Base-by-base conservation (phyloP, 2,113 vertebrate species). In the Entomyzon cyanotis region DNA sequence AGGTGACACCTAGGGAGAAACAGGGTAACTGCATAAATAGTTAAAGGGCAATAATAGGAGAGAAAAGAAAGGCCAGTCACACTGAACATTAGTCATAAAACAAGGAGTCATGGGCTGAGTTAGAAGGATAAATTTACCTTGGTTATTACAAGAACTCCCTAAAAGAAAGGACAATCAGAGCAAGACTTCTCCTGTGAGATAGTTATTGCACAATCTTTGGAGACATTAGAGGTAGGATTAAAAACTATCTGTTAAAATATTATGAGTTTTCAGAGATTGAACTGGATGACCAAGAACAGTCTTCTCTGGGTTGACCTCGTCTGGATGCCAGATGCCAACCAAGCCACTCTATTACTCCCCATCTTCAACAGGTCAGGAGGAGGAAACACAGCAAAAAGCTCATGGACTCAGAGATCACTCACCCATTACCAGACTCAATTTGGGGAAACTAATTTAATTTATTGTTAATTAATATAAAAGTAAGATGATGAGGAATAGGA, bases 341-440 rank as follows among this genome's bases (percentile, higher is more conserved):
- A 60, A 64, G 24, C 3, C 20, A n/a, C 7, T 44, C 8, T 44
- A 6, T 58, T 81, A 33, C 6, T 50, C 4, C 6, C 2, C 1
- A 2, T 74, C 1, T 31, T 70, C 31, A 41, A 33, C 2, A 49
- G 27, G 3, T n/a, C 1, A 5, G 23, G 20, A 52, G 39, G 4
- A 79, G 10, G 24, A 83, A 76, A 53, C 44, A 58, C 0, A 6
- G 47, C 3, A 3, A 63, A 91, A 75, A 79, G 2, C 7, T 58
- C 2, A 2, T 27, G 1, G 31, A 50, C 22, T 68, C 35, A 8
- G 42, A 87, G 21, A 15, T 55, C 18, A 18, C 6, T 67, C 20
- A 71, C 3, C 12, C 15, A 2, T 31, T 76, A 42, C 11, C 17
- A n/a, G 4, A 41, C 3, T 59, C 0, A 0, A 3, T 22, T 28